Base-by-base conservation (phyloP, 1,140 invertebrate genomes). In the Ganaspis sp. region DNA sequence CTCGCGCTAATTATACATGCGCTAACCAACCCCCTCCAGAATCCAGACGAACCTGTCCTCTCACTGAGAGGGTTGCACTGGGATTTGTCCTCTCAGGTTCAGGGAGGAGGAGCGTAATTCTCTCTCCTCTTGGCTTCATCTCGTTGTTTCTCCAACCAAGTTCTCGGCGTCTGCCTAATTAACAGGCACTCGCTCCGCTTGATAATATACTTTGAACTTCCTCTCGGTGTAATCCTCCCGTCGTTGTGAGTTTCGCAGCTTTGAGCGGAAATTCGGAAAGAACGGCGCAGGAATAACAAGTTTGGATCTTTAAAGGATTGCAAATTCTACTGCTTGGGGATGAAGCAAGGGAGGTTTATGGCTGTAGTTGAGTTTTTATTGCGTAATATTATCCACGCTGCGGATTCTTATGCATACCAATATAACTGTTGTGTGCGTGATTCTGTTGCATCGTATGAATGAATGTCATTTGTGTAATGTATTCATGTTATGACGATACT, bases 1-100 rank as follows among this genome's bases (percentile, higher is more conserved):
- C 40, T 78, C 74, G 79, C 80, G 83, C 86, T 88, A 88, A 88
- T 88, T 88, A 88, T 87, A 86, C 87, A 86, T 87, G 87, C 86
- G 85, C 87, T 87, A 87, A 87, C 86, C 86, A 83, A 85, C 81
- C 85, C 85, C 83, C 86, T 83, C 83, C 87, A 86, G 83, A 84
- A 76, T 79, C 73, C 80, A 77, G 78, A 78, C 79, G 76, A 81
- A 79, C 83, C 83, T 86, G 83, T 86, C 83, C 81, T 82, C 84
- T 76, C 58, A 77, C 76, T 69, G 77, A 81, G 86, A 86, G 84
- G 86, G 84, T 86, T 86, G 79, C 72, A 75, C 79, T 76, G 69
- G 80, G 76, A 80, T 81, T 78, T 64, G 58, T 64, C 58, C 58
- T 64, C 26, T 64, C 58, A 15, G 23, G 58, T 29, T 64, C 58